Conservation (phyloP, 2,797 vertebrate genomes). For the Aldrovandia affinis region DNA sequence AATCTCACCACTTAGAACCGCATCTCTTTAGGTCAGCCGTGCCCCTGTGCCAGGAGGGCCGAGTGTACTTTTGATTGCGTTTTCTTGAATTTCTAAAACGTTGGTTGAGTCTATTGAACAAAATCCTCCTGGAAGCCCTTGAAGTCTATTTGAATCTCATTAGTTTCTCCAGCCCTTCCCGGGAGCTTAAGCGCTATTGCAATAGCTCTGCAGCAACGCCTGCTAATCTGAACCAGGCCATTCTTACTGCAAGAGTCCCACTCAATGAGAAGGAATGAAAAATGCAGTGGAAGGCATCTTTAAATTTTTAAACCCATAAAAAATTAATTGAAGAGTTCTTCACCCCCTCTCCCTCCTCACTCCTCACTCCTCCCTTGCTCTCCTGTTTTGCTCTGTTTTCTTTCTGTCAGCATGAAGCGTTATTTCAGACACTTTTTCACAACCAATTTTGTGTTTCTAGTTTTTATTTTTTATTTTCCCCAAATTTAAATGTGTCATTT, state of each 20-base stretch:
- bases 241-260: background rate
- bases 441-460: no score
- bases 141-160: background rate
- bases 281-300: background rate
- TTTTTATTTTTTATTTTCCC: no score
- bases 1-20: background rate
- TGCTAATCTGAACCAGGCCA: background rate
- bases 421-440: background rate
- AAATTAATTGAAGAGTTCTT: background rate
- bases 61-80: background rate
- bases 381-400: background rate
- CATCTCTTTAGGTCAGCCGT: background rate
- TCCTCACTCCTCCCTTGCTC: no score
- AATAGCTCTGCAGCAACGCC: background rate
- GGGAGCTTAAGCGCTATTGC: no score
- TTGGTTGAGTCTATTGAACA: background rate
- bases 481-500: background rate
- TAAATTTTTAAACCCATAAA: background rate
- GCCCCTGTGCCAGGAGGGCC: background rate
- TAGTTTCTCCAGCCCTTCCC: background rate
- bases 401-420: no score
- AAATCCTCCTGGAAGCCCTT: background rate
- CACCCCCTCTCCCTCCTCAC: no score
- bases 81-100: background rate
- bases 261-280: constrained; percentile 13